Conservation (phyloP, 2,797 vertebrate species). For the Gila robusta region DNA sequence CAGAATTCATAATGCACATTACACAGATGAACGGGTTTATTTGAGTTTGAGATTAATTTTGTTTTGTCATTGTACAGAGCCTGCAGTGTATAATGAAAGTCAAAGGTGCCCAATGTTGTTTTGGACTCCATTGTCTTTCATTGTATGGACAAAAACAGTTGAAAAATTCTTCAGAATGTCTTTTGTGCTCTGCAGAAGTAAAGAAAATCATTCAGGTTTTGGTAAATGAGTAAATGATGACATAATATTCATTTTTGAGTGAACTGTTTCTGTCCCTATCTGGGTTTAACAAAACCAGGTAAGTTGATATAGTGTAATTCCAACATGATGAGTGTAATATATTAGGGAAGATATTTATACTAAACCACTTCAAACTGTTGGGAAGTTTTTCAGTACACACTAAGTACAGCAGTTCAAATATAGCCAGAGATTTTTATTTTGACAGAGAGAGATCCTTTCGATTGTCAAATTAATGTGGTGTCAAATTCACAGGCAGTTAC, state of each 20-base stretch:
- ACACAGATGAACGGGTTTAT: not conserved
- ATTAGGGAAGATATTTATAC: not conserved
- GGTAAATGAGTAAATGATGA: not conserved
- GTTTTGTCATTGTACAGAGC: not conserved
- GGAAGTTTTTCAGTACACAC: not conserved
- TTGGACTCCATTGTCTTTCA: not conserved
- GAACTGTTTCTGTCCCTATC: not conserved
- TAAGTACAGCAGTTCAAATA: not conserved
- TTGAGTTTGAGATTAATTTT: not conserved
- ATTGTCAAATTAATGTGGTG: conserved; percentile 17
- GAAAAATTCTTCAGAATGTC: not conserved
- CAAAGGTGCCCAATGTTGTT: not conserved
- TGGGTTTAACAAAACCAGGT: not conserved
- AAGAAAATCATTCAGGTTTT: not conserved
- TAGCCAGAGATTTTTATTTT: not conserved
- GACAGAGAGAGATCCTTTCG: not conserved
- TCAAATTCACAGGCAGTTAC: conserved; percentile 13
- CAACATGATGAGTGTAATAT: not conserved
- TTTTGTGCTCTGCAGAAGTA: not conserved
- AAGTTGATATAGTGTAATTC: not conserved
- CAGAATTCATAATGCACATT: not conserved
- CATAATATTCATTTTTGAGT: not conserved
- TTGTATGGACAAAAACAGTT: not conserved
- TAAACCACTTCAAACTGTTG: not conserved
- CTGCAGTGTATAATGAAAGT: not conserved